Evolutionary conservation across 2,888 invertebrate species (phyloP), one percentile per base, ranked within the genome.

Genomic region (Polyommatus iphigenia): DNA sequence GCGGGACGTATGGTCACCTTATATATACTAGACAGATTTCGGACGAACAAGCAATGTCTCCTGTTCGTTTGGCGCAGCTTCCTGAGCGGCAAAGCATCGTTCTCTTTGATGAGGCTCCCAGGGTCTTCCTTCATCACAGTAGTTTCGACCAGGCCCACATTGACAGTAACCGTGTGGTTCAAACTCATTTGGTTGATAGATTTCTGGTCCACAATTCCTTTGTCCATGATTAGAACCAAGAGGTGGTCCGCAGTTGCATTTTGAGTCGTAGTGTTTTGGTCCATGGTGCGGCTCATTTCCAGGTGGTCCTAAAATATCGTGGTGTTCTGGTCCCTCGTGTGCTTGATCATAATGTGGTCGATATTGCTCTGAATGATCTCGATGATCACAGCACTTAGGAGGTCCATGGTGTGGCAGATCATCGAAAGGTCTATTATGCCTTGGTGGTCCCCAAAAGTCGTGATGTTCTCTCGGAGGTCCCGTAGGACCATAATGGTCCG

Each of bases 1-100:
- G n/a, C n/a, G n/a, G n/a, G n/a, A n/a, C n/a, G n/a, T n/a, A n/a
- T n/a, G n/a, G n/a, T n/a, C n/a, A n/a, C n/a, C n/a, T n/a, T n/a
- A n/a, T n/a, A n/a, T 7, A 5, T 62, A 8, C 5, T n/a, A 80
- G 4, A 79, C 77, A 18, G 80, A 80, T 2, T 79, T 73, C 0
- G 79, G 79, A 20, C 78, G 78, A 71, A 78, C 76, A 50, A 79
- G n/a, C 15, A 79, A 71, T 13, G 78, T 78, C 24, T 79, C 76
- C 20, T 78, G 76, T 57, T 18, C 15, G 15, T 15, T 62, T 24
- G 62, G 24, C 1, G 3, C 24, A n/a, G 59, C 59, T 20, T 24
- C 62, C 24, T 10, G 2, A 71, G 0, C 32, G 32, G 18, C n/a
- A 36, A n/a, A 32, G 36, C 71, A 71, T 32, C 15, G 71, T 10